Base-by-base conservation (phyloP, 2,113 vertebrate species). In the Xiphias gladius region DNA sequence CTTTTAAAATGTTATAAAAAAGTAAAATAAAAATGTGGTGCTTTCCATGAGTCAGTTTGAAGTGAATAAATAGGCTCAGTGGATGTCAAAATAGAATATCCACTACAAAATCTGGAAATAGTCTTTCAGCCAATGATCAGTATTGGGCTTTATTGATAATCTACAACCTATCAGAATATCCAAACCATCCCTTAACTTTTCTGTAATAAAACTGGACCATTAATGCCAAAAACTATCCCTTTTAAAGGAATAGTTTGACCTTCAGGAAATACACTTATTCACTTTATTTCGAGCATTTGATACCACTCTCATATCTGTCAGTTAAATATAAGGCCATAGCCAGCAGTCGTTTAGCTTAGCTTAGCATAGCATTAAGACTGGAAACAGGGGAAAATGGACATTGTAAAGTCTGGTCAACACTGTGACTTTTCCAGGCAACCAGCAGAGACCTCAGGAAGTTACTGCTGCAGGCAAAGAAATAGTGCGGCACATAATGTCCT, bases 331-430 rank as follows among this genome's bases (percentile, higher is more conserved):
- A 55, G 14, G 37, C 62, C 35, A 5, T 19, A 39, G 20, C 11
- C 30, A 76, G 20, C 62, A 7, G 9, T 7, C 43, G 26, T 20
- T 20, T 19, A 5, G 32, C 16, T 17, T n/a, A 43, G 26, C 57
- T 68, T 63, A 48, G 46, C 62, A 55, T 46, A 66, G n/a, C 48
- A 57, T 66, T 39, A 72, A 62, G 41, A 70, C 65, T 71, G 7
- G 12, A 63, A 65, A 64, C 37, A 2, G 37, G 37, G 37, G 37
- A 39, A 39, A 39, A n/a, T n/a, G n/a, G n/a, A n/a, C n/a, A n/a
- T n/a, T n/a, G n/a, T n/a, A n/a, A n/a, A n/a, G n/a, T n/a, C n/a
- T n/a, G n/a, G n/a, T n/a, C n/a, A n/a, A n/a, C 39, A 16, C 24
- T 76, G 4, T 7, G 22, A 43, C 28, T 62, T 55, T 80, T 52